phyloP scores from a whole-genome alignment of 2,113 vertebrate genomes.

The Harpagus bidentatus region DNA sequence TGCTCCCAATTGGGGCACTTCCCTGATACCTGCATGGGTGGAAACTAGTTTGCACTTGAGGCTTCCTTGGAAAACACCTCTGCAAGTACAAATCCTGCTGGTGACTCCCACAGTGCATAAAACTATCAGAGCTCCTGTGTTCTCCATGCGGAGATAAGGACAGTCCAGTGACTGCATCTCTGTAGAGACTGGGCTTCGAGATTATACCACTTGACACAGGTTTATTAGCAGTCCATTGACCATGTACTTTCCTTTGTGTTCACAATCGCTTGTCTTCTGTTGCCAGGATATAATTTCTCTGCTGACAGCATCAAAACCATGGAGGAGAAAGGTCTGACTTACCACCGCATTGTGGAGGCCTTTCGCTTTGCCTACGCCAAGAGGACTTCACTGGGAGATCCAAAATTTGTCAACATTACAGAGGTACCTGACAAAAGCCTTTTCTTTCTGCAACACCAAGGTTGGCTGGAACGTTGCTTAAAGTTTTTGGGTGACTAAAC shows the following conservation, averaged over 20 bases:
- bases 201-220: background rate
- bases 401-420: conserved; percentile 77
- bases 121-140: background rate
- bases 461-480: background rate
- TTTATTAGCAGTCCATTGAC: background rate
- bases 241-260: background rate
- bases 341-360: conserved; percentile 91
- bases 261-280: background rate
- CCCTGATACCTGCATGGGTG: background rate
- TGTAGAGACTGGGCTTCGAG: background rate
- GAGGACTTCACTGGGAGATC: conserved; percentile 89
- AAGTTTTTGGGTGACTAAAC: background rate
- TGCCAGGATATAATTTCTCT: conserved; percentile 85
- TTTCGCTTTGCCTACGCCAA: conserved; percentile 94
- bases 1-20: background rate
- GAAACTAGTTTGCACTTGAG: background rate
- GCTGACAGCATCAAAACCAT: conserved; percentile 71
- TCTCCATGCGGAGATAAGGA: background rate
- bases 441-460: background rate
- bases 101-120: background rate
- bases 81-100: background rate
- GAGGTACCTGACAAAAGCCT: conserved; percentile 73
- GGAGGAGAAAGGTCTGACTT: conserved; percentile 82
- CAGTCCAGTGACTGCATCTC: background rate
- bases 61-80: background rate